Conservation (phyloP, 2,888 invertebrate genomes). For the Tineola bisselliella region DNA sequence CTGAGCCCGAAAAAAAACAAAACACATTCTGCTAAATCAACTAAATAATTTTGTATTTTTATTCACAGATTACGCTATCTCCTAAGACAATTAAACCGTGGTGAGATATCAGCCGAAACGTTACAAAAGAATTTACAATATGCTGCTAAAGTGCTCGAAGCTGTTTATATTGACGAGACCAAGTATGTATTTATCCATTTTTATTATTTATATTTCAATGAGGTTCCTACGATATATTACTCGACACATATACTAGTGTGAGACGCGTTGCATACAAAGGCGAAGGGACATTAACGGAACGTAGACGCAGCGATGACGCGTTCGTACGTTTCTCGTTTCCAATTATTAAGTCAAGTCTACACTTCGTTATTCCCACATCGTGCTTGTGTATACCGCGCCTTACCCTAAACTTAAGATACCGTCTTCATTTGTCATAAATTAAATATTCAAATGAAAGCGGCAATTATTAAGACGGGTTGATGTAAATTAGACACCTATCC, state of each 20-base stretch:
- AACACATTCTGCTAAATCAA: too few relatives aligned
- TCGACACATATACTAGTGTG: background rate
- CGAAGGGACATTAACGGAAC: too few relatives aligned
- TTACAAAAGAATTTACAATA: slow-evolving; percentile 93
- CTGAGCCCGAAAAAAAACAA: too few relatives aligned
- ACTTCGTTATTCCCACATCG: too few relatives aligned
- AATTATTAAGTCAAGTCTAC: too few relatives aligned
- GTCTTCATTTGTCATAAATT: background rate
- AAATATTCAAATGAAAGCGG: background rate
- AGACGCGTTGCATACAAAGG: too few relatives aligned
- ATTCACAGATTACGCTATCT: slow-evolving; percentile 85
- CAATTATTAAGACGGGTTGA: background rate
- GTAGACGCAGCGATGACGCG: too few relatives aligned
- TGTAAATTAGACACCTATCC: background rate
- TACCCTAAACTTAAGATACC: background rate
- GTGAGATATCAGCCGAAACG: slow-evolving; percentile 88
- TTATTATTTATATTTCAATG: background rate
- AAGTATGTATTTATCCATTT: slow-evolving; percentile 73
- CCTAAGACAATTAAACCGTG: slow-evolving; percentile 85
- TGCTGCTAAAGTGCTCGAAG: slow-evolving; percentile 91
- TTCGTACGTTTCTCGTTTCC: too few relatives aligned
- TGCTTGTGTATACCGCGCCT: too few relatives aligned
- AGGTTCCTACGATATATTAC: background rate
- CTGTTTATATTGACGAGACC: slow-evolving; percentile 92
- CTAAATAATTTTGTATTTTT: background rate